Percentiles rank a stretch among this genome's conserved stretches.
Evolutionary conservation across 2,113 vertebrate genomes (phyloP).

Genomic region (Coryphaenoides rupestris): DNA sequence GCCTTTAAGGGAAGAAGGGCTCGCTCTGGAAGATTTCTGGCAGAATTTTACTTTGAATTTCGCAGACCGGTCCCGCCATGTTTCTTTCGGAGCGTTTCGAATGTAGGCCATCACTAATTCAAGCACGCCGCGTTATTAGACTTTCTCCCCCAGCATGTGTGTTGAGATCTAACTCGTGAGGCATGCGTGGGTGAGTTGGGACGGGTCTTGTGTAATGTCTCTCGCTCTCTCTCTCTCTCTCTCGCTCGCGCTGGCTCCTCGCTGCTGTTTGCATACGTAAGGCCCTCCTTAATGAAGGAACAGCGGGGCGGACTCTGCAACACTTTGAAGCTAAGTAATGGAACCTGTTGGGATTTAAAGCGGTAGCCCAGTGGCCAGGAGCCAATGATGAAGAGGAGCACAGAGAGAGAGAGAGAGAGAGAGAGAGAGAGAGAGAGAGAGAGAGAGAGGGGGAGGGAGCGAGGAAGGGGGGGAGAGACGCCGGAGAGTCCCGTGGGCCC

Average conservation of each 20-base stretch:
- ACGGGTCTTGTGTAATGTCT: constrained; percentile 26
- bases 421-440: constrained; percentile 1
- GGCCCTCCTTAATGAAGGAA: constrained; percentile 23
- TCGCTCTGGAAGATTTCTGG: constrained; percentile 20
- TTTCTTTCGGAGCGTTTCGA: constrained; percentile 41
- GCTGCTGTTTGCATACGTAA: constrained; percentile 26
- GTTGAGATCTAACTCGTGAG: neutral
- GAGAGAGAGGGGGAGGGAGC: constrained; percentile 7
- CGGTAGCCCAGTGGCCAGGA: neutral
- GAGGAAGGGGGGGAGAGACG: constrained; percentile 8
- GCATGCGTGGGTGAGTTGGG: neutral
- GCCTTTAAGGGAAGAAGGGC: constrained; percentile 40
- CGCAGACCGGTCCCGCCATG: constrained; percentile 28
- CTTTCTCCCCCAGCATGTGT: too few relatives aligned
- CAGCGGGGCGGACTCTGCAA: constrained; percentile 31
- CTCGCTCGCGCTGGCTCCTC: too few relatives aligned
- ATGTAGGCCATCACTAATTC: constrained; percentile 33
- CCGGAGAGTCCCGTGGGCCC: constrained; percentile 40
- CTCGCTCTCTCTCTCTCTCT: too few relatives aligned
- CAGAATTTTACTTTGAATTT: constrained; percentile 43
- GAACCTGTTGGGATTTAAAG: neutral
- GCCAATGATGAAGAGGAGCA: neutral
- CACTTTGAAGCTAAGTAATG: neutral
- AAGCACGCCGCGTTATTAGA: constrained; percentile 1
- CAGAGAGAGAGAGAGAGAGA: neutral